Conservation (phyloP, 1,140 invertebrate genomes). For the Heliconius himera region DNA sequence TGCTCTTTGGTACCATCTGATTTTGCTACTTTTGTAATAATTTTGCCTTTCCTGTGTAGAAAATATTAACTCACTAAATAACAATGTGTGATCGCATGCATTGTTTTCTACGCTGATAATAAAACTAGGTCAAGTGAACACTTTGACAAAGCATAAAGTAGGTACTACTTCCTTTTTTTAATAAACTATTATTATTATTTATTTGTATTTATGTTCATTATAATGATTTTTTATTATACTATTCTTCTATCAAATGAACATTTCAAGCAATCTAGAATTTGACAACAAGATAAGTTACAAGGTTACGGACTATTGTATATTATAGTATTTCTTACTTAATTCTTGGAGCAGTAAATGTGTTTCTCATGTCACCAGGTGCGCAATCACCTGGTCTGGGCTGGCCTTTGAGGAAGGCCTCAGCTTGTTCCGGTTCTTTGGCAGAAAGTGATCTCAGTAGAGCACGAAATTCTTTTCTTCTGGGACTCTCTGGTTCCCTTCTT, state of each 20-base stretch:
- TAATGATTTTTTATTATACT: no score
- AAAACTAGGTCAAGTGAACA: conserved; percentile 14
- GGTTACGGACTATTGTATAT: background rate
- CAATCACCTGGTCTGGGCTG: conserved; percentile 77
- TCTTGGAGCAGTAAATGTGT: conserved; percentile 71
- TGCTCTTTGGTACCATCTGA: conserved; percentile 65
- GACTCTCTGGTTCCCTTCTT: conserved; percentile 67
- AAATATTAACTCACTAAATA: conserved; percentile 19
- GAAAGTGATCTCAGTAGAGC: conserved; percentile 79
- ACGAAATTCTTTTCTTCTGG: conserved; percentile 77
- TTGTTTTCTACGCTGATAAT: conserved; percentile 10
- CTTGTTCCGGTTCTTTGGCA: conserved; percentile 75
- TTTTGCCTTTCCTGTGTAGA: conserved; percentile 69
- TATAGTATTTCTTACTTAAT: conserved; percentile 61
- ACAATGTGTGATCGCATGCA: background rate
- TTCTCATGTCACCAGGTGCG: conserved; percentile 73
- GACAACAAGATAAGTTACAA: background rate
- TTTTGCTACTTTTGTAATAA: conserved; percentile 60
- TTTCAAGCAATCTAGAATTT: no score
- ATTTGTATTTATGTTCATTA: background rate
- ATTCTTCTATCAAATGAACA: no score
- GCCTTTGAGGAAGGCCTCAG: conserved; percentile 77
- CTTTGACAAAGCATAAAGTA: background rate
- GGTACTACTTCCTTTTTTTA: background rate
- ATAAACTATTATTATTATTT: background rate